These are phyloP conservation scores for Psammodynastes pulverulentus DNA, from an alignment of 2,113 vertebrate species.

Conservation along the genomic window DNA sequence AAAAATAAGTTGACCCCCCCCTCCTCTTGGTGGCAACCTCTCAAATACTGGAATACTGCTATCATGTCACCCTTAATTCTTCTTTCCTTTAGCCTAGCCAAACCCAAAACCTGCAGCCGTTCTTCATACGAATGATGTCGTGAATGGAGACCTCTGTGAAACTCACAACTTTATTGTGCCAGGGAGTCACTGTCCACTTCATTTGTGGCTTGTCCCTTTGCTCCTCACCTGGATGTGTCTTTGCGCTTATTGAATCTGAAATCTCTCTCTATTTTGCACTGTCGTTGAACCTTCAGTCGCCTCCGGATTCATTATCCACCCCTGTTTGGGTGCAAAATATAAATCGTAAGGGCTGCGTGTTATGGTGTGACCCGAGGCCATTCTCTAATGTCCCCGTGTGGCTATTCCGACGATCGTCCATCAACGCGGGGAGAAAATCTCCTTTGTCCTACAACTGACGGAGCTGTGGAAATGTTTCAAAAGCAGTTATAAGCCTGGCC, in stretches of 20 bases:
- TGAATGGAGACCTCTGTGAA: not conserved
- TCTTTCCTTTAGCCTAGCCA: too few species aligned
- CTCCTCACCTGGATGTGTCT: slow-evolving; percentile 19
- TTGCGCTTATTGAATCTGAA: slow-evolving; percentile 40
- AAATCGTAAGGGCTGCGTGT: slow-evolving; percentile 34
- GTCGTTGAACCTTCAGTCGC: slow-evolving; percentile 58
- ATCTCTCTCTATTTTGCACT: slow-evolving; percentile 49
- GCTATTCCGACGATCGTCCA: slow-evolving; percentile 57
- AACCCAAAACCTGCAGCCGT: too few species aligned
- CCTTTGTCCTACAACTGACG: slow-evolving; percentile 62
- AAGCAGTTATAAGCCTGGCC: slow-evolving; percentile 67
- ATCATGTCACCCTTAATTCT: too few species aligned
- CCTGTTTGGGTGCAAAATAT: slow-evolving; percentile 52
- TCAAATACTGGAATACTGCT: too few species aligned
- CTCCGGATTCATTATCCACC: slow-evolving; percentile 60
- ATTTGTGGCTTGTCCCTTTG: not conserved
- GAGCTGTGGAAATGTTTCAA: slow-evolving; percentile 66
- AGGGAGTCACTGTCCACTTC: not conserved
- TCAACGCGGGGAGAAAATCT: slow-evolving; percentile 62
- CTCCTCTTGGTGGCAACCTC: too few species aligned
- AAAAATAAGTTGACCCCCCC: too few species aligned
- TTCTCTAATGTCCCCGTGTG: slow-evolving; percentile 56
- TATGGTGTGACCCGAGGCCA: slow-evolving; percentile 52
- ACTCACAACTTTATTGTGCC: not conserved
- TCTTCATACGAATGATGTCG: not conserved